Evolutionary conservation across 2,888 invertebrate species (phyloP), one percentile per base, ranked within the genome.

Genomic region (Scelioninae gen. 1): DNA sequence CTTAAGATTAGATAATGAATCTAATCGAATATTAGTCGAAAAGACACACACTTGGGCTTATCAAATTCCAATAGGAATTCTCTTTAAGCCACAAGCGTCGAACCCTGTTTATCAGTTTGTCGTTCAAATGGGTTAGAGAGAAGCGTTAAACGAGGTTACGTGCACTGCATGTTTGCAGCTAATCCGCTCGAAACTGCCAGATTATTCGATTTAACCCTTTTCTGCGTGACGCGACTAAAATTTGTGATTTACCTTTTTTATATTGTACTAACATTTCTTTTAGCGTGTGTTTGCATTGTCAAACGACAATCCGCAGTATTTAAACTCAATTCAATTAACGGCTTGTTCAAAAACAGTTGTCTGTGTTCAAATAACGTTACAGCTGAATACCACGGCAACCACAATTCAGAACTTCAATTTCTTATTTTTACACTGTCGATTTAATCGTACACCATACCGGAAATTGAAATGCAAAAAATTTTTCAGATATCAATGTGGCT

Each of bases 121-220:
- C 79, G 82, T 68, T 83, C 74, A 83, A 83, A 79, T 74, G 83
- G 79, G 81, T 72, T 66, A 65, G 69, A 77, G 82, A 66, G 86
- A 82, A 84, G 85, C 84, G 85, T 81, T 84, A 84, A 84, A 87
- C 86, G 85, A 85, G 84, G 78, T 82, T 84, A 83, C 85, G 82
- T 85, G 85, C 66, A 79, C 84, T 82, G 84, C 86, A 87, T 87
- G 87, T 87, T 87, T 87, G 83, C 69, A 83, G 82, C 80, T 89
- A 88, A 88, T 88, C 85, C 87, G 80, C 79, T 84, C 85, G 85
- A 88, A 87, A 87, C 84, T 85, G 71, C 69, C 74, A 85, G 87
- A 87, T 87, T 85, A 87, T 86, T 87, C 87, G 86, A 87, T 88
- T 87, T 85, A 85, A 83, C 78, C 80, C 77, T 84, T 84, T 82